Evolutionary conservation across 2,113 vertebrate species (phyloP).

Genomic region (Tapirus terrestris): DNA sequence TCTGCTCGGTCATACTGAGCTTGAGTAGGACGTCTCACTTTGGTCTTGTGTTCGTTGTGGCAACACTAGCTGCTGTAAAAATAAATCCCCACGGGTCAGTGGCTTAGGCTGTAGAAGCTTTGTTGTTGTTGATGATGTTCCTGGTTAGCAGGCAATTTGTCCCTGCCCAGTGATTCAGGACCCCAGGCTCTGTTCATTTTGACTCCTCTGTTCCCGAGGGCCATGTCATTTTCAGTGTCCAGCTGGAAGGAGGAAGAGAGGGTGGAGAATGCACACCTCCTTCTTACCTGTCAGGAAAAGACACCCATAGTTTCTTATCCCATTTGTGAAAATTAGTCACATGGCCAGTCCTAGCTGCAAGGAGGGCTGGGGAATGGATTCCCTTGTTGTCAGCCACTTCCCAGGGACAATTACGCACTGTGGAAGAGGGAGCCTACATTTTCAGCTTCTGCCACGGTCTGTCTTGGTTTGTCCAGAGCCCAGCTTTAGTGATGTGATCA

Average conservation of each 20-base stretch:
- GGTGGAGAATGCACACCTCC: background rate
- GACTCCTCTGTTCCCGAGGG: background rate
- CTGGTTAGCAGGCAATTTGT: background rate
- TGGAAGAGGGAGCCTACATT: background rate
- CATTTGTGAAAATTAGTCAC: background rate
- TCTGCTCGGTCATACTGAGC: background rate
- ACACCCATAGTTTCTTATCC: background rate
- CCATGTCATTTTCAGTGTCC: background rate
- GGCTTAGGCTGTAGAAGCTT: background rate
- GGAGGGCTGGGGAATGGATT: background rate
- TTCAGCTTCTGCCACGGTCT: background rate
- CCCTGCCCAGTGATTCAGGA: background rate
- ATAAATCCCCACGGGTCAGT: background rate
- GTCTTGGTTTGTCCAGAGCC: too few species aligned
- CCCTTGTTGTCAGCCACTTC: background rate
- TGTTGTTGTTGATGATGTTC: background rate
- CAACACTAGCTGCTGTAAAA: background rate
- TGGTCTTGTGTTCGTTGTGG: background rate
- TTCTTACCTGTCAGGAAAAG: background rate
- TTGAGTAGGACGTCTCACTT: too few species aligned
- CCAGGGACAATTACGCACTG: accelerated
- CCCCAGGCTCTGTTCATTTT: background rate
- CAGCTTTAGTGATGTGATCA: background rate
- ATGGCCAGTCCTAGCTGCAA: background rate
- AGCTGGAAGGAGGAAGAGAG: background rate